Conservation (phyloP, 2,797 vertebrate genomes). For the Galaxias olidus region DNA sequence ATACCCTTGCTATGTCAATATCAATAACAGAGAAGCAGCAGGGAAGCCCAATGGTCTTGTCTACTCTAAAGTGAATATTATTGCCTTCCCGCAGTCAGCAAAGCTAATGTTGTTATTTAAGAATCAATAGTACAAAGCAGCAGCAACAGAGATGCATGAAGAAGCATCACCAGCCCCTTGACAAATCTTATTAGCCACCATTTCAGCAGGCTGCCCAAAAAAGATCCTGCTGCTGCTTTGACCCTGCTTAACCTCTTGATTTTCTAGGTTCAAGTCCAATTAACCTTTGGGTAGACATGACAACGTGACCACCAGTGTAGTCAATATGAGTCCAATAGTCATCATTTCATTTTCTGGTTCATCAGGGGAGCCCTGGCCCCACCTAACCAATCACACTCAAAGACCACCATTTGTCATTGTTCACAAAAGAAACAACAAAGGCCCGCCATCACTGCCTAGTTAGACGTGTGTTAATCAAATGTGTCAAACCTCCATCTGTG, state of each 20-base stretch:
- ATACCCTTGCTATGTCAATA: slow-evolving; percentile 37
- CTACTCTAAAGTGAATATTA: slow-evolving; percentile 58
- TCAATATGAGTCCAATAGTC: slow-evolving; percentile 88
- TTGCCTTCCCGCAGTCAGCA: slow-evolving; percentile 49
- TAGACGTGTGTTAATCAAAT: slow-evolving; percentile 74
- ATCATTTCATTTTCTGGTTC: slow-evolving; percentile 96
- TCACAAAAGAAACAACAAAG: slow-evolving; percentile 68
- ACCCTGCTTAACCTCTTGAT: slow-evolving; percentile 96
- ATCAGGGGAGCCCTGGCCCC: slow-evolving; percentile 84
- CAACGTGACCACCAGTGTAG: slow-evolving; percentile 87
- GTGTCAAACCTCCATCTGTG: slow-evolving; percentile 55
- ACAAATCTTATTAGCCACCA: slow-evolving; percentile 90
- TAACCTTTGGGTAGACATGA: slow-evolving; percentile 89
- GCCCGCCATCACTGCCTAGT: slow-evolving; percentile 61
- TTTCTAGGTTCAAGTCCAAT: slow-evolving; percentile 98
- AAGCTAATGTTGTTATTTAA: slow-evolving; percentile 65
- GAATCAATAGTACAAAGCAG: slow-evolving; percentile 67
- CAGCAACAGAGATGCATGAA: slow-evolving; percentile 58
- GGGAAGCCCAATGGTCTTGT: slow-evolving; percentile 49
- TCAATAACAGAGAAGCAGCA: slow-evolving; percentile 50
- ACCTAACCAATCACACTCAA: slow-evolving; percentile 87
- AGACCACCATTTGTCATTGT: slow-evolving; percentile 84
- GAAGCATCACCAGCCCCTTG: slow-evolving; percentile 74
- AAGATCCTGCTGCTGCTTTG: slow-evolving; percentile 83
- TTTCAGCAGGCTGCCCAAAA: slow-evolving; percentile 76